Conservation (phyloP, 2,888 invertebrate genomes). For the Coenonympha arcania region DNA sequence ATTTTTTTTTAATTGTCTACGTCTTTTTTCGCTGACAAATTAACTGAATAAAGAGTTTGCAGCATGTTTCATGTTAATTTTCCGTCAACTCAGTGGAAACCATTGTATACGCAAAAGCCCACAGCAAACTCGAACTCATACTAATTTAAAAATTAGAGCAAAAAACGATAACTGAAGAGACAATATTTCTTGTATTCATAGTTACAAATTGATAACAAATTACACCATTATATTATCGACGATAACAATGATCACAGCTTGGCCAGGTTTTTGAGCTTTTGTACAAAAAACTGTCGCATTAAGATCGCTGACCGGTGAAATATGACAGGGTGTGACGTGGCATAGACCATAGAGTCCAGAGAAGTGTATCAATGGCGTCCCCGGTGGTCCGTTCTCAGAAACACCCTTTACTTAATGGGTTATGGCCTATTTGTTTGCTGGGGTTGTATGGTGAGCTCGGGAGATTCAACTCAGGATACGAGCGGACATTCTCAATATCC, state of each 20-base stretch:
- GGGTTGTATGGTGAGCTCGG: constrained; percentile 17
- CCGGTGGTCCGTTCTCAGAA: constrained; percentile 67
- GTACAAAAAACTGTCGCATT: constrained; percentile 31
- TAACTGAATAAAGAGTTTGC: too few relatives aligned
- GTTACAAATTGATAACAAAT: constrained; percentile 50
- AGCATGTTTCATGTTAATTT: too few relatives aligned
- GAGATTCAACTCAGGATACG: not conserved
- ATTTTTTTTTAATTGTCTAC: too few relatives aligned
- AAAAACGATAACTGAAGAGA: not conserved
- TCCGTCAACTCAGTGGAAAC: too few relatives aligned
- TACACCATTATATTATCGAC: constrained; percentile 47
- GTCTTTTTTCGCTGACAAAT: too few relatives aligned
- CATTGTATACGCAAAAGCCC: too few relatives aligned
- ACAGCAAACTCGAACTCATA: not conserved
- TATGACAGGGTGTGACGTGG: not conserved
- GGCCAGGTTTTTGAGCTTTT: constrained; percentile 2
- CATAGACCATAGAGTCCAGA: constrained; percentile 33
- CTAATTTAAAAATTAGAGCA: not conserved
- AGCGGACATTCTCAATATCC: not conserved
- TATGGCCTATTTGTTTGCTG: constrained; percentile 20
- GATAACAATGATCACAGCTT: constrained; percentile 22
- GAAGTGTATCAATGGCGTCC: constrained; percentile 57
- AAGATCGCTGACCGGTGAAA: constrained; percentile 45
- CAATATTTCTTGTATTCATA: constrained; percentile 29
- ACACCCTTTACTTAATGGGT: constrained; percentile 52